These are phyloP conservation scores for Heliconius ismenius DNA, from an alignment of 2,888 invertebrate species.

Conservation along the genomic window DNA sequence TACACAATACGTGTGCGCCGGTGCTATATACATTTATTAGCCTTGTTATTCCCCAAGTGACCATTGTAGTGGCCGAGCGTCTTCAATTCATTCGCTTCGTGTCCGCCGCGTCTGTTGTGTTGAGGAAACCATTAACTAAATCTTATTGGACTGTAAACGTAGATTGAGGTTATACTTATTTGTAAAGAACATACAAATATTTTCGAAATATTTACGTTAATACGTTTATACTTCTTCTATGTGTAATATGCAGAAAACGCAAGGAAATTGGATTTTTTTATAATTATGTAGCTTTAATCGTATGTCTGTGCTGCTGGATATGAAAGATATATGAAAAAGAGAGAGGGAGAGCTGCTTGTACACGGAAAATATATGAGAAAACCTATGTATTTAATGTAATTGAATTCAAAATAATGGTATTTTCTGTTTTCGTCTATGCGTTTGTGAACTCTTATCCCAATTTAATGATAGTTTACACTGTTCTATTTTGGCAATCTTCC, in stretches of 20 bases:
- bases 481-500: too few species aligned
- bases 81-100: slow-evolving; percentile 39
- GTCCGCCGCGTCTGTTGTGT: slow-evolving; percentile 28
- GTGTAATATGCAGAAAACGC: background rate
- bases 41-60: slow-evolving; percentile 43
- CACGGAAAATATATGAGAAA: too few species aligned
- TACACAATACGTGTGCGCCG: slow-evolving; percentile 30
- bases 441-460: too few species aligned
- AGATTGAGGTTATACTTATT: slow-evolving; percentile 2
- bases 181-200: slow-evolving; percentile 6
- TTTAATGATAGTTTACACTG: too few species aligned
- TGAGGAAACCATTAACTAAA: slow-evolving; percentile 39
- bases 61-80: slow-evolving; percentile 38
- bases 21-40: slow-evolving; percentile 44
- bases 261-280: background rate
- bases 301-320: too few species aligned
- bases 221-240: too few species aligned
- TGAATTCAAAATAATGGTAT: too few species aligned
- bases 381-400: too few species aligned
- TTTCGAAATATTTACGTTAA: background rate
- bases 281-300: background rate
- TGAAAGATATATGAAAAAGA: too few species aligned
- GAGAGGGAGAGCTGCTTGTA: too few species aligned
- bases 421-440: too few species aligned
- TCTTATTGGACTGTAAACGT: slow-evolving; percentile 21